These are phyloP conservation scores for Coleophora deauratella DNA, from an alignment of 2,888 invertebrate species.

Conservation along the genomic window DNA sequence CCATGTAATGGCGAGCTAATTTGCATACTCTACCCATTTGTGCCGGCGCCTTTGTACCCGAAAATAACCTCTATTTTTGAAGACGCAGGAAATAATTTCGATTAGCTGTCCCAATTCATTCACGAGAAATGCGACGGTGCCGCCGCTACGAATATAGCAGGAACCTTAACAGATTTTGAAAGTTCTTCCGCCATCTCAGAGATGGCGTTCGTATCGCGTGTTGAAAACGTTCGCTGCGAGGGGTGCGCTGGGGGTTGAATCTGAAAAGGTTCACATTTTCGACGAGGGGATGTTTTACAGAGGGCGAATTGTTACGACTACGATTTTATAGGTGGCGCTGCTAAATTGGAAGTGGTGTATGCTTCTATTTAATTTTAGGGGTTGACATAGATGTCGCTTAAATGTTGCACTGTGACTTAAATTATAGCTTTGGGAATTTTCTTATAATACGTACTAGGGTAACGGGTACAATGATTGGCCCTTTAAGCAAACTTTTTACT, in stretches of 20 bases:
- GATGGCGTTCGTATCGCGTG: conserved; percentile 45
- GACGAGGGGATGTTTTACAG: conserved; percentile 19
- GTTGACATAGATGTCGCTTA: background rate
- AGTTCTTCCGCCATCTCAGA: conserved; percentile 54
- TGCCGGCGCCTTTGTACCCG: conserved; percentile 25
- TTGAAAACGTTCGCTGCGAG: conserved; percentile 26
- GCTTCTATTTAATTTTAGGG: conserved; percentile 1
- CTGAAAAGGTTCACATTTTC: conserved; percentile 29
- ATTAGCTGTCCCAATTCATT: conserved; percentile 37
- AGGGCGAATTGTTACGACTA: background rate
- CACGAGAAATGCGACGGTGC: conserved; percentile 53
- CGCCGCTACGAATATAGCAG: conserved; percentile 35
- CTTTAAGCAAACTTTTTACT: too few species aligned
- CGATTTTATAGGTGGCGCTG: background rate
- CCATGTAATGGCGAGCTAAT: conserved; percentile 71
- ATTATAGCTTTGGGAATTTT: too few species aligned
- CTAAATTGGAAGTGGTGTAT: background rate
- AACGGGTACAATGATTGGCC: too few species aligned
- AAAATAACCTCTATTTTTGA: conserved; percentile 36
- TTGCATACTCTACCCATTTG: conserved; percentile 63
- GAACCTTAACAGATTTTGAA: conserved; percentile 51
- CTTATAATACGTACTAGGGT: too few species aligned
- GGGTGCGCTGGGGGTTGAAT: conserved; percentile 27
- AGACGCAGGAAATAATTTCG: conserved; percentile 28
- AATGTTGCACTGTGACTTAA: background rate